Evolutionary conservation across 2,888 invertebrate genomes (phyloP).

Genomic region (Rosalia funebris): DNA sequence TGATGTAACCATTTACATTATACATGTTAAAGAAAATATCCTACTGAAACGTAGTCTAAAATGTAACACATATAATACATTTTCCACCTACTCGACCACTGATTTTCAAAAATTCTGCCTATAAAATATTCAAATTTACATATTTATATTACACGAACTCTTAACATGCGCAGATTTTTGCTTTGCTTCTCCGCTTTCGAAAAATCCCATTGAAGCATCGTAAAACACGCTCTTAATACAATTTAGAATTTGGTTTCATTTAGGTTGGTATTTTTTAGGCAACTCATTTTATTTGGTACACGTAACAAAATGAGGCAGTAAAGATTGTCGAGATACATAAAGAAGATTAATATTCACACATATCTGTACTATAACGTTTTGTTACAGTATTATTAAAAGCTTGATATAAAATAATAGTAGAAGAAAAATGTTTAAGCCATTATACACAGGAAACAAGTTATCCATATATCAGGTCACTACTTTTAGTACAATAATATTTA

Average conservation of each 20-base stretch:
- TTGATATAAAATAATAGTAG: background rate
- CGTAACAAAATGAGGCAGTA: slow-evolving; percentile 11
- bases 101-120: slow-evolving; percentile 3
- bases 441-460: background rate
- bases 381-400: background rate
- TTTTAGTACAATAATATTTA: too few species aligned
- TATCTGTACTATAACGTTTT: too few species aligned
- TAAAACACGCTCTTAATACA: slow-evolving; percentile 20
- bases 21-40: background rate
- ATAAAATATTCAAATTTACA: slow-evolving; percentile 3
- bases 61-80: background rate
- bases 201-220: slow-evolving; percentile 6
- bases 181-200: too few species aligned
- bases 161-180: too few species aligned
- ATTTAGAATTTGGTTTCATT: background rate
- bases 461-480: too few species aligned
- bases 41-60: slow-evolving; percentile 3
- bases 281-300: slow-evolving; percentile 7
- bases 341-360: too few species aligned
- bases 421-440: background rate
- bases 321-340: slow-evolving; percentile 18
- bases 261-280: background rate
- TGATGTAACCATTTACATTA: slow-evolving; percentile 17
- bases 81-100: slow-evolving; percentile 16
- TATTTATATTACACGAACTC: too few species aligned